phyloP scores from a whole-genome alignment of 1,140 invertebrate species.

The Triops longicaudatus region DNA sequence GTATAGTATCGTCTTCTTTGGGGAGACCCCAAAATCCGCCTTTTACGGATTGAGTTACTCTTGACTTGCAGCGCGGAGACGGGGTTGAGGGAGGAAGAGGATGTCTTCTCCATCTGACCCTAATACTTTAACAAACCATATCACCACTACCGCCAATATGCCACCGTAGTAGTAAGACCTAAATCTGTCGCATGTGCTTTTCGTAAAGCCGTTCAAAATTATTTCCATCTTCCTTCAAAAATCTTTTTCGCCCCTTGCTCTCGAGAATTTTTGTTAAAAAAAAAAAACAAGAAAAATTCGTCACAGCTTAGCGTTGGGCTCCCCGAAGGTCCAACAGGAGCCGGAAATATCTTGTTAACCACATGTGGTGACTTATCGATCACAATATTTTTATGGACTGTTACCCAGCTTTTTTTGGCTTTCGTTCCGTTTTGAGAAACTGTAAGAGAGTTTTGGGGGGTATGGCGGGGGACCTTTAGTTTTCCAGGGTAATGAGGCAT shows the following conservation, averaged over 20 bases:
- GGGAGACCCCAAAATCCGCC: background rate
- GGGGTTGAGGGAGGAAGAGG: background rate
- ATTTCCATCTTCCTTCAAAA: background rate
- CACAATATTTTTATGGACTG: slow-evolving; percentile 3
- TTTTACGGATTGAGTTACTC: slow-evolving; percentile 15
- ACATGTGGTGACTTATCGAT: slow-evolving; percentile 12
- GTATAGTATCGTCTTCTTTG: background rate
- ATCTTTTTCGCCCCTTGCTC: background rate
- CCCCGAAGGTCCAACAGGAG: background rate
- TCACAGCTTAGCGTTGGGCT: background rate
- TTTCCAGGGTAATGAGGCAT: background rate
- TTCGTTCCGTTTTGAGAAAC: background rate
- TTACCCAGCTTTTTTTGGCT: background rate
- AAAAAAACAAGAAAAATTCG: background rate
- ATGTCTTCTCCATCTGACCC: slow-evolving; percentile 11
- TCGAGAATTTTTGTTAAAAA: background rate
- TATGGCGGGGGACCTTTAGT: too few species aligned
- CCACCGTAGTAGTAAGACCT: background rate
- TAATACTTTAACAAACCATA: slow-evolving; percentile 12
- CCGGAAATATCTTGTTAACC: slow-evolving; percentile 15
- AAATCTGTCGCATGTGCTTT: slow-evolving; percentile 12
- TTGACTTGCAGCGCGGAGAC: background rate
- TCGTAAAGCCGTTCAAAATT: background rate
- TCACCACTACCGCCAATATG: background rate
- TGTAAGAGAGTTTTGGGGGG: background rate